Evolutionary conservation across 2,888 invertebrate genomes (phyloP), one percentile per base, ranked within the genome.

Genomic region (Cordylochernes scorpioides): DNA sequence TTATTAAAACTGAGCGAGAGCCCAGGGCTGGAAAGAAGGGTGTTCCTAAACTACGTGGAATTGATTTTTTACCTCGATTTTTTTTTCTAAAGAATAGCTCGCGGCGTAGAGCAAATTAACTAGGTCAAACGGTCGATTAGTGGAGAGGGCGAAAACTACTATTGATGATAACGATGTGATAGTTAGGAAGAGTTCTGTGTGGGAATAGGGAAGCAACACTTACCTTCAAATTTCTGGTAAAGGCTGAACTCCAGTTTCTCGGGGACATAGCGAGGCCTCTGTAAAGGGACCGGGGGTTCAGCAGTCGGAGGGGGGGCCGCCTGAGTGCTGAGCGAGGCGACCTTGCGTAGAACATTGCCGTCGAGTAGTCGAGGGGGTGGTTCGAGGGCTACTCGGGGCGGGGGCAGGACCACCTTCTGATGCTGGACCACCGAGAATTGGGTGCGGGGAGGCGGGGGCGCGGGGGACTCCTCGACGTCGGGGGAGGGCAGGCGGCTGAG

Each of bases 141-240:
- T n/a, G n/a, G n/a, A n/a, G n/a, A n/a, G n/a, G n/a, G n/a, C n/a
- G n/a, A n/a, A n/a, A n/a, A n/a, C n/a, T n/a, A n/a, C n/a, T n/a
- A n/a, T n/a, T n/a, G n/a, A n/a, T n/a, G n/a, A n/a, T n/a, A n/a
- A n/a, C n/a, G n/a, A n/a, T n/a, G n/a, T n/a, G n/a, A n/a, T n/a
- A n/a, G n/a, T n/a, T n/a, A n/a, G n/a, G n/a, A n/a, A n/a, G n/a
- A n/a, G n/a, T n/a, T n/a, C n/a, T n/a, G n/a, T n/a, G n/a, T n/a
- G n/a, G n/a, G n/a, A n/a, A n/a, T n/a, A n/a, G 19, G n/a, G 22
- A 22, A 22, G 5, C 14, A 17, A 19, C 30, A 49, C 58, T 58
- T 58, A 80, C 82, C 82, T 70, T 84, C 80, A 58, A 84, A 84
- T 55, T 78, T 80, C 55, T 82, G 75, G 52, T 72, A 73, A 38